phyloP scores from a whole-genome alignment of 2,113 vertebrate genomes.

The Pangasianodon gigas region DNA sequence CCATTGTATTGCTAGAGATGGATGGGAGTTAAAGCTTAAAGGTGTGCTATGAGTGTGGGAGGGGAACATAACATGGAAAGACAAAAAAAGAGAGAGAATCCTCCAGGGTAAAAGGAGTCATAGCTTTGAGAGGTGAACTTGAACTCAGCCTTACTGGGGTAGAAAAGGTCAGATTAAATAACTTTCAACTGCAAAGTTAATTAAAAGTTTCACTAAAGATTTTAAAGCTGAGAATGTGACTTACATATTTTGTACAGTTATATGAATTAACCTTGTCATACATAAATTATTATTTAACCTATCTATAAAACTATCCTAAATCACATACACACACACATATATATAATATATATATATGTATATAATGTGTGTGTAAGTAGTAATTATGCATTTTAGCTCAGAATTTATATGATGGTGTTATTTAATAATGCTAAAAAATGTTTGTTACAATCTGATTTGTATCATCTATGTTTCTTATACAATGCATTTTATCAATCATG shows the following conservation, averaged over 20 bases:
- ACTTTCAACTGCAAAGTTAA: neutral
- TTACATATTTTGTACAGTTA: neutral
- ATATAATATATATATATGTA: no score
- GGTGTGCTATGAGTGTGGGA: neutral
- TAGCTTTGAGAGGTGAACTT: slow-evolving; percentile 13
- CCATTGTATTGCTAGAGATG: slow-evolving; percentile 21
- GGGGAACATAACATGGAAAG: neutral
- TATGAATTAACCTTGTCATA: neutral
- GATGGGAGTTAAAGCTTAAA: slow-evolving; percentile 28
- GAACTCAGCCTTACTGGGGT: neutral
- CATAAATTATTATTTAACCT: no score
- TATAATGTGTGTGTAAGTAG: no score
- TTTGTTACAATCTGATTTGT: no score
- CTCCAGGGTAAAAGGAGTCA: neutral
- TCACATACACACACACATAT: no score
- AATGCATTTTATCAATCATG: no score
- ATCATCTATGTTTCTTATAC: no score
- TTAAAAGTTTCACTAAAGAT: neutral
- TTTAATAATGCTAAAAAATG: no score
- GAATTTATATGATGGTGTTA: no score
- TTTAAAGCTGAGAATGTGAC: neutral
- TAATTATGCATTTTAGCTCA: no score
- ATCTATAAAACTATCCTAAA: no score
- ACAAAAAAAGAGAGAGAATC: neutral
- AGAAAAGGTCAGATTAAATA: neutral